Evolutionary conservation across 2,797 vertebrate species (phyloP).

Genomic region (Aulostomus chinensis): DNA sequence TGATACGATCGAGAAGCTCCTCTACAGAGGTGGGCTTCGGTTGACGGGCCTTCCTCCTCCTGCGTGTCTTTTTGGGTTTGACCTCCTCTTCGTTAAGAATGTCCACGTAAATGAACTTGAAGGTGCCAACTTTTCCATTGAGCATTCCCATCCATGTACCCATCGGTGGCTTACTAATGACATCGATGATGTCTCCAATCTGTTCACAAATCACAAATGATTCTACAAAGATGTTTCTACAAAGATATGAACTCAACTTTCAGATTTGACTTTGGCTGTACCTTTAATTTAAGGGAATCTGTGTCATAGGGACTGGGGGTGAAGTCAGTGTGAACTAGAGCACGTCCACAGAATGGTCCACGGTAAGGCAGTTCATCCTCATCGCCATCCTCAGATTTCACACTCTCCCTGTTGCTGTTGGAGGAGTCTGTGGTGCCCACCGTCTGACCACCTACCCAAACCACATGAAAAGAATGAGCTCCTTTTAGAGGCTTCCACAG

Average conservation of each 20-base stretch:
- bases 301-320: conserved; percentile 93
- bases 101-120: conserved; percentile 98
- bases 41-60: conserved; percentile 87
- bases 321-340: conserved; percentile 91
- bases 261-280: background rate
- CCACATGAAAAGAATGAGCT: conserved; percentile 7
- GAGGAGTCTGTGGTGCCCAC: conserved; percentile 98
- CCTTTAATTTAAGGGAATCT: conserved; percentile 95
- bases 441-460: conserved; percentile 89
- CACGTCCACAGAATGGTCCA: conserved; percentile 93
- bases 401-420: conserved; percentile 95
- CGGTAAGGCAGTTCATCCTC: conserved; percentile 94
- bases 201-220: conserved; percentile 47
- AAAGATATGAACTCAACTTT: background rate
- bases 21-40: conserved; percentile 96
- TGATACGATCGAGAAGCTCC: conserved; percentile 96
- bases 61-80: conserved; percentile 89
- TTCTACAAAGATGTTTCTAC: background rate
- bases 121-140: conserved; percentile 96
- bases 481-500: too few relatives aligned
- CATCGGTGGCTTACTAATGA: conserved; percentile 98
- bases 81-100: conserved; percentile 90
- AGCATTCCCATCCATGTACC: conserved; percentile 98
- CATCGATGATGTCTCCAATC: conserved; percentile 95
- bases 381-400: conserved; percentile 96